These are phyloP conservation scores for Sitobion miscanthi DNA, from an alignment of 1,140 invertebrate genomes.

Conservation along the genomic window DNA sequence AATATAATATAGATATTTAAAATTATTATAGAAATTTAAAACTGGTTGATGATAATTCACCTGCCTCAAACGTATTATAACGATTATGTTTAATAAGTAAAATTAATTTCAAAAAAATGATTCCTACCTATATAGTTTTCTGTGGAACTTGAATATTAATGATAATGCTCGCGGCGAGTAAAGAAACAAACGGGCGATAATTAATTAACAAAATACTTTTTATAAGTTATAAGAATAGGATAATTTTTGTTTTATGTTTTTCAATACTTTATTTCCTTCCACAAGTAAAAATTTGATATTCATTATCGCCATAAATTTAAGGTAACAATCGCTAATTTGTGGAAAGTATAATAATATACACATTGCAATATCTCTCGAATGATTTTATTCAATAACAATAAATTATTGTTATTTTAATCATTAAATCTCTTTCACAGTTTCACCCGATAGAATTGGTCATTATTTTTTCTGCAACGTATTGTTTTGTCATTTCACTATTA, in stretches of 20 bases:
- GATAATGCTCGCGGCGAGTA: neutral
- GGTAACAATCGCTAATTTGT: neutral
- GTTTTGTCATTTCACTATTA: conserved; percentile 35
- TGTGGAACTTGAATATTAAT: neutral
- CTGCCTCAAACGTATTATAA: neutral
- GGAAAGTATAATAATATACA: neutral
- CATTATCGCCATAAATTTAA: neutral
- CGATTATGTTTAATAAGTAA: neutral
- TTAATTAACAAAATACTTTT: neutral
- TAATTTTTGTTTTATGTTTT: neutral
- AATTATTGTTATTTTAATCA: neutral
- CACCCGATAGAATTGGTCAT: conserved; percentile 20
- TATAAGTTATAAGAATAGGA: neutral
- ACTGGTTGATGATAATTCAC: neutral
- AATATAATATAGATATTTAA: neutral
- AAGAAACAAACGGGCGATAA: neutral
- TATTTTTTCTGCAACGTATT: neutral
- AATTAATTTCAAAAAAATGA: neutral
- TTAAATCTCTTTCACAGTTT: conserved; percentile 9
- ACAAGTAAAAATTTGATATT: neutral
- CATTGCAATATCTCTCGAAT: neutral
- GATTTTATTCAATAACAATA: neutral
- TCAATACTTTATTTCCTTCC: neutral
- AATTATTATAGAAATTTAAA: neutral
- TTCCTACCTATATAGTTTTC: neutral